phyloP scores from a whole-genome alignment of 1,140 invertebrate species.

The Stegodyphus dumicola region DNA sequence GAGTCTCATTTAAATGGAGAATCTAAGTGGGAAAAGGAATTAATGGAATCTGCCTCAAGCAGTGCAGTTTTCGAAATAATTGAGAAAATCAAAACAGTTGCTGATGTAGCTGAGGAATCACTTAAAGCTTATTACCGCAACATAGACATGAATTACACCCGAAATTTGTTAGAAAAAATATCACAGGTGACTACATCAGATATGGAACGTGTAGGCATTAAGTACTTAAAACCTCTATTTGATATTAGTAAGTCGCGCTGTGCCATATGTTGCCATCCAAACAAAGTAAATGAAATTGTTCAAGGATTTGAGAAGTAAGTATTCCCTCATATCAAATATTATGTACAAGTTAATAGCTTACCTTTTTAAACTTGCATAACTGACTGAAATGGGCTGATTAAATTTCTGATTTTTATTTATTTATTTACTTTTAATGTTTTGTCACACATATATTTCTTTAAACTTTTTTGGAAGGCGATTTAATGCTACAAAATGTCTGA shows the following conservation, averaged over 20 bases:
- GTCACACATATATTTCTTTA: not conserved
- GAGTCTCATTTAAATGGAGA: conserved; percentile 75
- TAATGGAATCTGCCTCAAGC: conserved; percentile 85
- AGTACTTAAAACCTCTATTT: conserved; percentile 77
- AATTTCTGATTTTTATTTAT: not conserved
- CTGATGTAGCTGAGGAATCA: conserved; percentile 78
- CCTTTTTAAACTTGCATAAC: not conserved
- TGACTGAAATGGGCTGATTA: not conserved
- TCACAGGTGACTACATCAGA: conserved; percentile 76
- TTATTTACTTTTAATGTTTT: not conserved
- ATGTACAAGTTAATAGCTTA: too few relatives aligned
- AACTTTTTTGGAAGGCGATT: not conserved
- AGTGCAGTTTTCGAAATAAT: conserved; percentile 88
- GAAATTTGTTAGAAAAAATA: conserved; percentile 74
- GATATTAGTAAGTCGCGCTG: conserved; percentile 73
- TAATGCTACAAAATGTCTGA: not conserved
- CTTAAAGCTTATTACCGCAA: conserved; percentile 79
- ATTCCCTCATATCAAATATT: not conserved
- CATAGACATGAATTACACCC: conserved; percentile 76
- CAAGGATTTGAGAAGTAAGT: conserved; percentile 76
- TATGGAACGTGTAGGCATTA: conserved; percentile 75
- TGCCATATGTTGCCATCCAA: conserved; percentile 80
- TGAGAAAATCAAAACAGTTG: conserved; percentile 80
- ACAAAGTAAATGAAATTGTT: conserved; percentile 76
- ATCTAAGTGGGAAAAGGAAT: conserved; percentile 76